Evolutionary conservation across 1,140 invertebrate genomes (phyloP), one percentile per base, ranked within the genome.

Genomic region (Drosophila malerkotliana): DNA sequence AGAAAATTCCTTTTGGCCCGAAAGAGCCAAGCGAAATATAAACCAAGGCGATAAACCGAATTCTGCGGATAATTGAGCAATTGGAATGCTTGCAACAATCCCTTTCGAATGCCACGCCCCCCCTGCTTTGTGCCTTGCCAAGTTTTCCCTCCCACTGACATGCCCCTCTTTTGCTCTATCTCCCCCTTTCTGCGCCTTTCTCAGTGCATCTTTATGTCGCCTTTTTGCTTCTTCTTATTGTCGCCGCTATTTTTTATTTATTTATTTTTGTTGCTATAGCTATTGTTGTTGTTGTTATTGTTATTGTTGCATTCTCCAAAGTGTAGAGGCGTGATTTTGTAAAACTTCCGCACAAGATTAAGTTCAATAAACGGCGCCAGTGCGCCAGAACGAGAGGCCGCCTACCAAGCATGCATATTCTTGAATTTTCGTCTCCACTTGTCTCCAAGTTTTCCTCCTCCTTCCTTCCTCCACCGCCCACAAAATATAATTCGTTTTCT

Each of bases 341-440:
- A 62, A 52, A 59, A 72, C 78, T 80, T 80, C 78, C 78, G 78
- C 41, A 69, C 78, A 72, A 80, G 78, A 80, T 80, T 81, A 72
- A 77, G 78, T 80, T 80, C 78, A 80, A 80, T 80, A 80, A 80
- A 80, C 78, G 57, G 48, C 30, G 57, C 62, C 4, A 49, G 51
- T 56, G 15, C 57, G 37, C 28, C n/a, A 53, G 49, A 41, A 39
- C 59, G 57, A 24, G 76, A 26, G 28, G 9, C 7, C 53, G 52
- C 37, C 24, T 21, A 24, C 18, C 44, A 47, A 8, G 44, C 44
- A 21, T 21, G 44, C 9, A 21, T 12, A 47, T 47, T 47, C 44
- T 47, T 12, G 8, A 47, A 24, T 21, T 47, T 37, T 10, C 9
- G 6, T 47, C 44, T 18, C 12, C 24, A 26, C 18, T 24, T n/a